These are phyloP conservation scores for Tubiluchus corallicola DNA, from an alignment of 2,888 invertebrate genomes.

Conservation along the genomic window DNA sequence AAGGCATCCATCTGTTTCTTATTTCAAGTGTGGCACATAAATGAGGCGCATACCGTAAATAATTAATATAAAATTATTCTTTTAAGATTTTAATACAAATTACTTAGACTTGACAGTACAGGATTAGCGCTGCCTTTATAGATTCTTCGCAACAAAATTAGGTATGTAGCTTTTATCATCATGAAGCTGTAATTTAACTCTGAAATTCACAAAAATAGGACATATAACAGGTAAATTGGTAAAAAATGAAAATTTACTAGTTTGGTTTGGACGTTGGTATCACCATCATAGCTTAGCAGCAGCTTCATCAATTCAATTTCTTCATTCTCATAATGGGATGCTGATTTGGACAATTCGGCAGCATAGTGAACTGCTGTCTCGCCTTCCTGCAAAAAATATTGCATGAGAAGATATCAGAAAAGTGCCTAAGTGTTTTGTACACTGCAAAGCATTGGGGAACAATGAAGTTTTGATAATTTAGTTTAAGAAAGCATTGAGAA, in stretches of 20 bases:
- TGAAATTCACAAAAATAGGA: neutral
- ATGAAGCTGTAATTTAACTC: neutral
- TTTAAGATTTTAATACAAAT: no score
- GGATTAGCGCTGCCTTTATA: no score
- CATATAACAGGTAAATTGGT: neutral
- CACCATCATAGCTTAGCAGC: constrained; percentile 74
- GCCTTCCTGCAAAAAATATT: constrained; percentile 41
- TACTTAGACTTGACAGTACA: no score
- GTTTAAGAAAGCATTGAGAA: no score
- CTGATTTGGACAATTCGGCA: constrained; percentile 65
- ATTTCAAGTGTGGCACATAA: neutral
- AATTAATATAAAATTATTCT: no score
- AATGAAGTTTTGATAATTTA: no score
- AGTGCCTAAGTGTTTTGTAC: no score
- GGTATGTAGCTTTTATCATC: neutral
- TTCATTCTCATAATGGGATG: constrained; percentile 53
- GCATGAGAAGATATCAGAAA: neutral
- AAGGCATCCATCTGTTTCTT: no score
- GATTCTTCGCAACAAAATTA: no score
- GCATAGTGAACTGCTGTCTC: constrained; percentile 87
- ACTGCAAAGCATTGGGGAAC: no score
- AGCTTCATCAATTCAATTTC: constrained; percentile 64
- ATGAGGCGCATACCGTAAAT: no score
- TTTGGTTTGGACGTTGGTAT: constrained; percentile 63
- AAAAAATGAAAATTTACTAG: constrained; percentile 26